Evolutionary conservation across 1,140 invertebrate genomes (phyloP), one percentile per base, ranked within the genome.

Genomic region (Charaxes varanes): DNA sequence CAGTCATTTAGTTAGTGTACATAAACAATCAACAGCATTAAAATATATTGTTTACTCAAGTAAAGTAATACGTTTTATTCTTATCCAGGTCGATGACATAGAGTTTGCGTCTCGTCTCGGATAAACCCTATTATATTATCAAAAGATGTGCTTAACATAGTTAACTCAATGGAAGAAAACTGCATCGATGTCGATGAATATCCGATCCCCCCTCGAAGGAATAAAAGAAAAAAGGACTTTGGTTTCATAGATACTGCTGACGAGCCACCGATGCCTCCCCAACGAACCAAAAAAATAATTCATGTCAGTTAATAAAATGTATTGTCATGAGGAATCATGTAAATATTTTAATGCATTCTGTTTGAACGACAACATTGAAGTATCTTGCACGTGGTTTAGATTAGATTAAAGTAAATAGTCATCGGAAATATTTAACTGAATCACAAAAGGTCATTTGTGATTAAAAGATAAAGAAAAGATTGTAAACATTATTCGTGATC

Each of bases 271-370:
- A 35, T 13, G 4, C 21, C 33, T 35, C 33, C 33, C 2, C 21
- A 22, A 14, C 22, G 33, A 24, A 24, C n/a, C 14, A 35, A 35
- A 35, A 35, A 13, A 24, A 35, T 23, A 24, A 11, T 15, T 15
- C 33, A 19, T 24, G 33, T 35, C 33, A 23, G 19, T 34, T 22
- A 17, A 6, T 10, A 14, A 4, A 2, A 6, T n/a, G 7, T 8
- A 5, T 16, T 32, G 2, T 3, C 6, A 2, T 6, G 21, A 23
- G 10, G 10, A 23, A 11, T 12, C 6, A 12, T 5, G 2, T n/a
- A 27, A 15, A 14, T 10, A 1, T 15, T 6, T 15, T 15, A 14
- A 28, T 28, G 26, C 13, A 10, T 28, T 28, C 15, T 15, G 13
- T 28, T 28, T 28, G n/a, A n/a, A n/a, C n/a, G n/a, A n/a, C n/a